Base-by-base conservation (phyloP, 2,888 invertebrate genomes). In the Cerceris rybyensis region DNA sequence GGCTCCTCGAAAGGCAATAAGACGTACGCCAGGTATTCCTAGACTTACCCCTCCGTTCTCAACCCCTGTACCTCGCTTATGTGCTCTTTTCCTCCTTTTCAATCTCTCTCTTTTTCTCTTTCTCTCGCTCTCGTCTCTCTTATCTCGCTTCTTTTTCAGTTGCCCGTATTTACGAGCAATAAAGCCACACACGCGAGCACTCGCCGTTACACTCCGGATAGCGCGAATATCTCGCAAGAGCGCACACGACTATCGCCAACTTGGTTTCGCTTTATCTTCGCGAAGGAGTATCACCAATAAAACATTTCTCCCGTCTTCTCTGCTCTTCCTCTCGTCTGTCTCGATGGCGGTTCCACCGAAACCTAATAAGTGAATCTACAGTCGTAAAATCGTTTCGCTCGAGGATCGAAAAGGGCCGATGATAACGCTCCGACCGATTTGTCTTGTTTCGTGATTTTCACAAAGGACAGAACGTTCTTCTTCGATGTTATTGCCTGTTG, bases 101-200 rank as follows among this genome's bases (percentile, higher is more conserved):
- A 17, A 39, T 42, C 14, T 16, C 46, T 49, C 39, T 41, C 17
- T 75, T 65, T n/a, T 39, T 46, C 49, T 43, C 41, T 54, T 16
- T 54, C 64, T 64, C 64, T 54, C 64, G 54, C 64, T 7, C 52
- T 41, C 13, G 42, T 41, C 42, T 16, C 59, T 17, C 43, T 46
- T 39, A 14, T 16, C 50, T 50, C 41, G 39, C 16, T 75, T 61
- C 70, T 80, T 76, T 52, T 60, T 66, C 73, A 57, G 73, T 76
- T 77, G 65, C 70, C 70, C 61, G 70, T 81, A 80, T 81, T 81
- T 81, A 81, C 81, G 81, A 77, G 81, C 81, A 76, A 80, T 81
- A 81, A 81, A 81, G 65, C 75, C 42, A 54, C 70, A 58, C 70
- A 70, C 72, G 76, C 79, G 72, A 75, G 67, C 52, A 54, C 60